A percentile compares a stretch with the other conserved stretches of the same genome.
Evolutionary conservation across 2,888 invertebrate genomes (phyloP).

Genomic region (Acrocyrtus sp.): DNA sequence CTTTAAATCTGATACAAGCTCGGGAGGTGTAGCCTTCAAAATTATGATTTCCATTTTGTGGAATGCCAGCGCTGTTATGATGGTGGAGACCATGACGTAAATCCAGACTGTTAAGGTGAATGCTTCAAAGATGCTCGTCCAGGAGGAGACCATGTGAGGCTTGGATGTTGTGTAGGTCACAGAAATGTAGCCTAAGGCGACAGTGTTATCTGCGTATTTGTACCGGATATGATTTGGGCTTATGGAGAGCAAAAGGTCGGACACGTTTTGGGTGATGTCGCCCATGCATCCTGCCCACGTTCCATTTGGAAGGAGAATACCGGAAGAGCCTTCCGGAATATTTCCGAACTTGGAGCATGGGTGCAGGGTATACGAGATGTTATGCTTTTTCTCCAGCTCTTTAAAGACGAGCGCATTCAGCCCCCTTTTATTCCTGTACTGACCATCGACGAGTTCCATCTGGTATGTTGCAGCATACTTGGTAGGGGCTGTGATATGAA

Average conservation of each 20-base stretch:
- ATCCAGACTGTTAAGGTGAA: not conserved
- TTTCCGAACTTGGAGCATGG: slow-evolving; percentile 10
- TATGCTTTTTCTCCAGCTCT: not conserved
- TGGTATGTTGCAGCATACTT: not conserved
- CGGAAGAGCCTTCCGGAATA: slow-evolving; percentile 11
- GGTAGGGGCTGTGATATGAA: not conserved
- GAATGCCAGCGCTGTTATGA: not conserved
- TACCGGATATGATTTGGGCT: not conserved
- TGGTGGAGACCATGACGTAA: not conserved
- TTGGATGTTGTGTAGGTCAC: not conserved
- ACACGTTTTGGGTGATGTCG: not conserved
- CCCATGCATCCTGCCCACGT: slow-evolving; percentile 18
- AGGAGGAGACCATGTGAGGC: not conserved
- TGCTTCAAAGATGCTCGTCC: slow-evolving; percentile 10
- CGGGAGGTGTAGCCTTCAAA: no score
- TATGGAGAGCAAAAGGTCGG: not conserved
- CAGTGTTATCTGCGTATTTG: not conserved
- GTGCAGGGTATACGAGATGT: not conserved
- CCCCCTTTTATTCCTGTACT: not conserved
- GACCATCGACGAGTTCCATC: not conserved
- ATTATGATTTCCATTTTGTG: not conserved
- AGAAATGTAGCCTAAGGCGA: not conserved
- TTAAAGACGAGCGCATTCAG: not conserved
- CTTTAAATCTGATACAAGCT: not conserved
- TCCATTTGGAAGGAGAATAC: slow-evolving; percentile 1